phyloP scores from a whole-genome alignment of 2,113 vertebrate genomes.

The Cyanoramphus novaezelandiae region DNA sequence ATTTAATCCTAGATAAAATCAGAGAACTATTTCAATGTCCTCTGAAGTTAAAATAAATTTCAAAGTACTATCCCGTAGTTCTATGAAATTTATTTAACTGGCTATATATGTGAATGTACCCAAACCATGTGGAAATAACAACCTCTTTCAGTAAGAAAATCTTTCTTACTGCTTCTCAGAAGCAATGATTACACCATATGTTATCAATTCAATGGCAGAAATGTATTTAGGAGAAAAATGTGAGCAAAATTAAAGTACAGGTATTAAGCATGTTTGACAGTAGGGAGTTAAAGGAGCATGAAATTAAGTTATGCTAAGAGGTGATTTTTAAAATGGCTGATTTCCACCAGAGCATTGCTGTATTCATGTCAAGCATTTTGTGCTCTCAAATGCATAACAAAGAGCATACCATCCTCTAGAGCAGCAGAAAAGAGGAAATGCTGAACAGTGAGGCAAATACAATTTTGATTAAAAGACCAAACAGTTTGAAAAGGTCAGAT shows the following conservation, averaged over 20 bases:
- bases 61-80: not conserved
- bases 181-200: not conserved
- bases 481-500: not conserved
- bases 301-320: constrained; percentile 38
- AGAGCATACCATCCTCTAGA: not conserved
- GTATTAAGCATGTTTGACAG: constrained; percentile 16
- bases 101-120: not conserved
- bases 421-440: not conserved
- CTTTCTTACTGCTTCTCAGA: not conserved
- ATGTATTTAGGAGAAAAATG: not conserved
- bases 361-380: not conserved
- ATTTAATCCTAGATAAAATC: not conserved
- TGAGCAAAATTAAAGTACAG: constrained; percentile 19
- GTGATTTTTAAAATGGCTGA: constrained; percentile 5
- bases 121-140: not conserved
- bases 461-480: not conserved
- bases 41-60: not conserved
- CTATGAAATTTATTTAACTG: not conserved
- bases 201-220: not conserved
- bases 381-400: not conserved
- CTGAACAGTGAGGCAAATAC: not conserved
- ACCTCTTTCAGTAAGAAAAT: not conserved
- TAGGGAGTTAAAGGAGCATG: not conserved
- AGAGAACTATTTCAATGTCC: not conserved
- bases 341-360: not conserved